phyloP scores from a whole-genome alignment of 2,113 vertebrate genomes.

The Pterocles burchelli region DNA sequence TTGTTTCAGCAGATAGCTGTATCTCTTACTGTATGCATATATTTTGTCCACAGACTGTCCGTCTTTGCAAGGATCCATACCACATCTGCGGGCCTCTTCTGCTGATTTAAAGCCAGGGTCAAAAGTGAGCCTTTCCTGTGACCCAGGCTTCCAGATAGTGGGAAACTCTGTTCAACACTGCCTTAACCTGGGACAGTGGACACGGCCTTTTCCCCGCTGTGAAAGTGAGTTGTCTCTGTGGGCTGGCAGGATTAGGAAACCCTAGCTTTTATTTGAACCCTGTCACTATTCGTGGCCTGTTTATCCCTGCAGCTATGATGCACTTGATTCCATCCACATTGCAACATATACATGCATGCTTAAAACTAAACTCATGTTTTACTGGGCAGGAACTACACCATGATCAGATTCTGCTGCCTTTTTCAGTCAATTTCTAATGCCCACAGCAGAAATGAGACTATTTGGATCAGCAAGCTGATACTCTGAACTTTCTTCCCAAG shows the following conservation, averaged over 20 bases:
- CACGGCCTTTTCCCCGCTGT: constrained; percentile 88
- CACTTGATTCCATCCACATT: not conserved
- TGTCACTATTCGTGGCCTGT: not conserved
- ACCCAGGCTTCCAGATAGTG: constrained; percentile 93
- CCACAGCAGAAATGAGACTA: not conserved
- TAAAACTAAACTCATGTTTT: not conserved
- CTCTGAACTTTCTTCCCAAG: not conserved
- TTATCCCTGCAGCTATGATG: not conserved
- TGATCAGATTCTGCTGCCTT: not conserved
- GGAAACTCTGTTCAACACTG: constrained; percentile 90
- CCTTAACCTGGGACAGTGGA: constrained; percentile 93
- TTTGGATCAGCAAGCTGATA: not conserved
- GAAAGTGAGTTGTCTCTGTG: constrained; percentile 83
- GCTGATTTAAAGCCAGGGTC: constrained; percentile 85
- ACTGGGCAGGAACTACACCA: not conserved
- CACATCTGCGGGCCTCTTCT: constrained; percentile 83
- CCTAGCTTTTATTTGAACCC: not conserved
- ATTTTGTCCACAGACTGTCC: constrained; percentile 86
- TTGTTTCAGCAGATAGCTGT: not conserved
- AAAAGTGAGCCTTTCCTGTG: constrained; percentile 89
- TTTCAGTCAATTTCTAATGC: not conserved
- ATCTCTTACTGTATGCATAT: not conserved
- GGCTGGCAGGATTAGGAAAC: not conserved
- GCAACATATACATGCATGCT: not conserved
- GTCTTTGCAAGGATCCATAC: constrained; percentile 80